Evolutionary conservation across 2,797 vertebrate genomes (phyloP), one percentile per base, ranked within the genome.

Genomic region (Anabas testudineus): DNA sequence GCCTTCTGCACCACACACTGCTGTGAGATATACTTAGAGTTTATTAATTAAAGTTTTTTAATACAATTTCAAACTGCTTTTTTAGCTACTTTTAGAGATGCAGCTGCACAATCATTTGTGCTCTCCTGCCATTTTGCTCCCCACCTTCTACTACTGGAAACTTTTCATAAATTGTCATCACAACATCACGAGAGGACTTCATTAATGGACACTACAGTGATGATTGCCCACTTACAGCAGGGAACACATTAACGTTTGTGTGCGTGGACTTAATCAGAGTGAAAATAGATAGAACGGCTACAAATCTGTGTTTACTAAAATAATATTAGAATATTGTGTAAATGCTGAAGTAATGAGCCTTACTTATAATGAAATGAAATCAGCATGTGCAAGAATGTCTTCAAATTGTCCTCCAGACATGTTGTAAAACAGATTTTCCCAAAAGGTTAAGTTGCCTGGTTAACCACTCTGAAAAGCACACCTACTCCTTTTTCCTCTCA

Each of bases 1-100:
- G 55, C 59, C 64, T 1, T 62, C 53, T 57, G 30, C 28, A 30
- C 28, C 60, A 21, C 47, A 19, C 21, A 53, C 41, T 37, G 32
- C 59, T 60, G 30, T 36, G 28, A 30, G 28, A 30, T 30, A 30
- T 30, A 28, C 5, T 30, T 30, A 30, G 7, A 7, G 28, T 28
- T 30, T 30, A 30, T 7, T 30, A 6, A 28, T 28, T 28, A 6
- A 30, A 30, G 28, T 24, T 30, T 30, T 30, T 10, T 36, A 10
- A 18, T 7, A 32, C 9, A 19, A 19, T 18, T n/a, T 53, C 2
- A 24, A 53, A 13, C n/a, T n/a, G 13, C n/a, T 19, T 53, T 45
- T 45, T 46, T 46, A 10, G 49, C 28, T n/a, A 4, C 22, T 69
- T 36, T 12, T 5, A 43, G 13, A 60, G 13, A 28, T 12, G 39